A percentile compares a stretch with the other conserved stretches of the same genome.
Conservation (phyloP, 2,113 vertebrate species). For the Macquaria australasica region DNA sequence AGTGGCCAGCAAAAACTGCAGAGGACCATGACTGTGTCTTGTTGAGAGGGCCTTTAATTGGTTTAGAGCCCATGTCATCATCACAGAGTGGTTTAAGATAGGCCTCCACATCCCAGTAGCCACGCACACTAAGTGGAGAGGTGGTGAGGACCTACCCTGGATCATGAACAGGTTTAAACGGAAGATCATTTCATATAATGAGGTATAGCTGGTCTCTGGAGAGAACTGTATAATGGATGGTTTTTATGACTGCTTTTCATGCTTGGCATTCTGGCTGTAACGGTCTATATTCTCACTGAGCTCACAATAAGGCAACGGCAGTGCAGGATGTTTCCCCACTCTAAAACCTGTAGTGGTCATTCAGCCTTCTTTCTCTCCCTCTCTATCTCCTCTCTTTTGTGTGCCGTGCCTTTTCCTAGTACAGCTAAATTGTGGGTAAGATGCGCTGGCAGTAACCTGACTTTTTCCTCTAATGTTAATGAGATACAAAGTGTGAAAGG, state of each 20-base stretch:
- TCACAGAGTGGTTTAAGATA: slow-evolving; percentile 63
- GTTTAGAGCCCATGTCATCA: slow-evolving; percentile 62
- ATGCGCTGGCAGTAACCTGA: slow-evolving; percentile 36
- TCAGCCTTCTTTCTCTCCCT: slow-evolving; percentile 41
- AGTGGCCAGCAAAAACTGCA: slow-evolving; percentile 43
- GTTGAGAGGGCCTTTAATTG: slow-evolving; percentile 66
- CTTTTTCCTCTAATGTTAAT: slow-evolving; percentile 67
- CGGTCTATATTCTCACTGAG: slow-evolving; percentile 62
- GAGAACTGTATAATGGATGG: slow-evolving; percentile 60
- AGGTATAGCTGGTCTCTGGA: slow-evolving; percentile 67
- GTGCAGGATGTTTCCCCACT: slow-evolving; percentile 44
- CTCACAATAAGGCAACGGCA: slow-evolving; percentile 71
- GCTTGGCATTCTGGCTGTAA: slow-evolving; percentile 63
- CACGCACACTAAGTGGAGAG: slow-evolving; percentile 45
- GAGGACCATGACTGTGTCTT: slow-evolving; percentile 31
- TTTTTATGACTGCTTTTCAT: slow-evolving; percentile 68
- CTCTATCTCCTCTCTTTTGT: slow-evolving; percentile 30
- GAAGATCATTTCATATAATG: slow-evolving; percentile 74
- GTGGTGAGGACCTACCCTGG: slow-evolving; percentile 48
- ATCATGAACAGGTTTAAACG: slow-evolving; percentile 66
- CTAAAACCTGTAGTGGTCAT: slow-evolving; percentile 44
- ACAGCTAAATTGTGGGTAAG: slow-evolving; percentile 42
- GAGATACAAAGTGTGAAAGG: slow-evolving; percentile 64
- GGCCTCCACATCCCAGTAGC: slow-evolving; percentile 43
- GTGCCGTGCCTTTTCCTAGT: slow-evolving; percentile 1